Percentiles rank a stretch among this genome's conserved stretches.
These are phyloP conservation scores for Eulemur mongoz DNA, from an alignment of 2,797 vertebrate species.

Conservation along the genomic window DNA sequence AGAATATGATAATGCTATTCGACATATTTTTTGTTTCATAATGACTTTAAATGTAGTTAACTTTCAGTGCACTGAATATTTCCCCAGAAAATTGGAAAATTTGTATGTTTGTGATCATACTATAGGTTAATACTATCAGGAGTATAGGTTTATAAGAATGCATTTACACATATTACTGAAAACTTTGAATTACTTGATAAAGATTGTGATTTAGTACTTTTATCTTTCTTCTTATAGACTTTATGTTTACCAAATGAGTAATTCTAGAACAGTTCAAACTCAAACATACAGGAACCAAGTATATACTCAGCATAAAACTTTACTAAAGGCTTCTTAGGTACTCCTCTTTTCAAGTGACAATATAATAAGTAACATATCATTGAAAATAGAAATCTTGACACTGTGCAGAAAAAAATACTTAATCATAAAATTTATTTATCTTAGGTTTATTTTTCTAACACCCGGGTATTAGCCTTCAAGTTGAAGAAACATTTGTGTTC, in stretches of 20 bases:
- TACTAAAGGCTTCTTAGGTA: not conserved
- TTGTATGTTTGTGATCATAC: slow-evolving; percentile 6
- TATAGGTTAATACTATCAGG: slow-evolving; percentile 11
- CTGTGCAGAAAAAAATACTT: not conserved
- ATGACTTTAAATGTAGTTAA: slow-evolving; percentile 50
- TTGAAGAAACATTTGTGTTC: slow-evolving; percentile 39
- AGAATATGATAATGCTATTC: slow-evolving; percentile 45
- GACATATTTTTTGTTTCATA: slow-evolving; percentile 49
- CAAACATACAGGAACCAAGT: not conserved
- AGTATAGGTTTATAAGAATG: slow-evolving; percentile 18
- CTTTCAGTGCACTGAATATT: slow-evolving; percentile 51
- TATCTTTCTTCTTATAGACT: slow-evolving; percentile 6
- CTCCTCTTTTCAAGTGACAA: slow-evolving; percentile 16
- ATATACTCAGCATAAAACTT: not conserved
- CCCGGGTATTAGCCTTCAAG: not conserved
- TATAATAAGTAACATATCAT: slow-evolving; percentile 1
- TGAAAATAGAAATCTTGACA: slow-evolving; percentile 40
- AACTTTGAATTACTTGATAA: slow-evolving; percentile 38
- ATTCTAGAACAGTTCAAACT: slow-evolving; percentile 24
- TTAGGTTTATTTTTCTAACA: slow-evolving; percentile 30
- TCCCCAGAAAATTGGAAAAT: slow-evolving; percentile 27
- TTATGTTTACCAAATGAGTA: slow-evolving; percentile 41
- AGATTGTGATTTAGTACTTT: slow-evolving; percentile 39
- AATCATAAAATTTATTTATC: not conserved
- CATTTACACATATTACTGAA: slow-evolving; percentile 43